A percentile compares a stretch with the other conserved stretches of the same genome.
phyloP scores from a whole-genome alignment of 2,888 invertebrate genomes.

The Meliscaeva auricollis region DNA sequence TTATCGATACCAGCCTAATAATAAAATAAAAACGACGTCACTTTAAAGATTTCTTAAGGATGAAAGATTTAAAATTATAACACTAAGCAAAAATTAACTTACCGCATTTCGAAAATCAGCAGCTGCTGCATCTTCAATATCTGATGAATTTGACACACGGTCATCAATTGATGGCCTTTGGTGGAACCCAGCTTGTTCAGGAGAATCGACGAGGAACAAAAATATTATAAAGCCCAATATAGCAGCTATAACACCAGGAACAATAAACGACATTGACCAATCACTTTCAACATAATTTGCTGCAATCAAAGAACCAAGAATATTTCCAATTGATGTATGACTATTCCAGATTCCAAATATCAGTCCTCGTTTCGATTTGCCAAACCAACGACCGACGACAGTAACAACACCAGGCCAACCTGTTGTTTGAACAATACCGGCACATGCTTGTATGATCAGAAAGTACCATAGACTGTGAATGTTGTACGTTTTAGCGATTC shows the following conservation, averaged over 20 bases:
- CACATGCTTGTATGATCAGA: conserved; percentile 92
- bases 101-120: conserved; percentile 83
- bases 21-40: conserved; percentile 43
- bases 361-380: conserved; percentile 94
- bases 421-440: conserved; percentile 95
- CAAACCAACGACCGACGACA: conserved; percentile 98
- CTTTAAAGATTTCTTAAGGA: conserved; percentile 35
- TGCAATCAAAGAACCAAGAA: conserved; percentile 95
- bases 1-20: conserved; percentile 69
- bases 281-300: conserved; percentile 92
- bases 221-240: conserved; percentile 90
- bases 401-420: conserved; percentile 98
- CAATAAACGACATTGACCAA: conserved; percentile 96
- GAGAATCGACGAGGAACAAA: conserved; percentile 93
- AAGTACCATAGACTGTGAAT: conserved; percentile 94
- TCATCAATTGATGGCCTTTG: conserved; percentile 75
- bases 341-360: conserved; percentile 99
- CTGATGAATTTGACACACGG: conserved; percentile 80
- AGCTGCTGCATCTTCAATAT: conserved; percentile 82
- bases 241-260: conserved; percentile 94
- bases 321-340: conserved; percentile 98
- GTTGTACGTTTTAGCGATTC: conserved; percentile 91
- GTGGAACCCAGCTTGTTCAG: conserved; percentile 88
- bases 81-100: conserved; percentile 66
- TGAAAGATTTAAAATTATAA: not conserved